Conservation (phyloP, 2,888 invertebrate genomes). For the Ectemnius lituratus region DNA sequence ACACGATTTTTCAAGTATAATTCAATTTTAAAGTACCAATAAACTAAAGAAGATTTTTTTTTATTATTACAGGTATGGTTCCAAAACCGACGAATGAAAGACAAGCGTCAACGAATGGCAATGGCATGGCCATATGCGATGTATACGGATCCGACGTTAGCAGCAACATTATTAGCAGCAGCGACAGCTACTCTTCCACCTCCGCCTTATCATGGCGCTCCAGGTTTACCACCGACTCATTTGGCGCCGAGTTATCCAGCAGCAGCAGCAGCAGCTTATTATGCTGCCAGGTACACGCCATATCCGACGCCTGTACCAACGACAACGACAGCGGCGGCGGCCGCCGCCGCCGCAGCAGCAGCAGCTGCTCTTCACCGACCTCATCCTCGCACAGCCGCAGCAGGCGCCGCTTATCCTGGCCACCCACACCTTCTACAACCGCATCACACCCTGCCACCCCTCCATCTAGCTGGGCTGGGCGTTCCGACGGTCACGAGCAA, state of each 20-base stretch:
- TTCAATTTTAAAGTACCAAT: no score
- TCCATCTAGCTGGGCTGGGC: conserved; percentile 66
- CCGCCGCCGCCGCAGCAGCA: conserved; percentile 31
- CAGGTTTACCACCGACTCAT: conserved; percentile 79
- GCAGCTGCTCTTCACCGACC: conserved; percentile 76
- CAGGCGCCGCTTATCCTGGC: conserved; percentile 48
- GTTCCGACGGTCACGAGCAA: conserved; percentile 58
- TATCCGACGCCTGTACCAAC: conserved; percentile 80
- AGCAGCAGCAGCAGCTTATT: conserved; percentile 80
- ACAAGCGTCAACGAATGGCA: conserved; percentile 96
- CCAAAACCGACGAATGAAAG: conserved; percentile 97
- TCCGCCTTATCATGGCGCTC: conserved; percentile 65
- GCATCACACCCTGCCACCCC: conserved; percentile 58
- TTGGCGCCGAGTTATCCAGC: conserved; percentile 77
- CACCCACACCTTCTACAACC: conserved; percentile 63
- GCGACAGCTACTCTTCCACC: conserved; percentile 84
- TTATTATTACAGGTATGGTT: conserved; percentile 91
- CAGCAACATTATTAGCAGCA: conserved; percentile 94
- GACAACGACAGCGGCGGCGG: conserved; percentile 58
- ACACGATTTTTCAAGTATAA: no score
- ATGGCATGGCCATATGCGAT: conserved; percentile 98
- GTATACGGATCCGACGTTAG: conserved; percentile 95
- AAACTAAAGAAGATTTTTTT: neutral
- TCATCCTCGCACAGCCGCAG: conserved; percentile 76
- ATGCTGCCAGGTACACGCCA: conserved; percentile 81